phyloP scores from a whole-genome alignment of 1,140 invertebrate species.

The Drosophila guanche region DNA sequence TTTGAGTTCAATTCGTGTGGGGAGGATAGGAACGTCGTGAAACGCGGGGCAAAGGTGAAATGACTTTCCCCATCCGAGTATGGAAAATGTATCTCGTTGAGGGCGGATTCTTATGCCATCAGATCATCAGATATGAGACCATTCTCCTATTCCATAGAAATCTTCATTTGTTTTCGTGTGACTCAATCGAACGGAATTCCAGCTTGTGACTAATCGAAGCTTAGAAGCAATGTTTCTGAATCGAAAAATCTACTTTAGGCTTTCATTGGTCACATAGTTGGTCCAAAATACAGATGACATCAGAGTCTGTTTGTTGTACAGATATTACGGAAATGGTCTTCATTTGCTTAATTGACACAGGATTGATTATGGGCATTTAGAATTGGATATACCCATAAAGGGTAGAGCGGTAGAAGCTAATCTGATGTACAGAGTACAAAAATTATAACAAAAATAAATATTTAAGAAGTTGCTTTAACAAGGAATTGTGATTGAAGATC shows the following conservation, averaged over 20 bases:
- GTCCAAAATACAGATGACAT: slow-evolving; percentile 15
- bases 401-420: too few species aligned
- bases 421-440: neutral
- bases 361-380: neutral
- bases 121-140: neutral
- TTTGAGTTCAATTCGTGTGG: slow-evolving; percentile 14
- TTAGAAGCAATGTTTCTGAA: slow-evolving; percentile 1
- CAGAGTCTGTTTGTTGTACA: neutral
- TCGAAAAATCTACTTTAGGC: slow-evolving; percentile 1
- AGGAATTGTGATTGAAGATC: too few species aligned
- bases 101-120: neutral
- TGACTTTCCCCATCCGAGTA: slow-evolving; percentile 4
- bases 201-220: slow-evolving; percentile 14
- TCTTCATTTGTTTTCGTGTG: slow-evolving; percentile 1
- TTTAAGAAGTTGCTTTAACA: too few species aligned
- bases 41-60: slow-evolving; percentile 32
- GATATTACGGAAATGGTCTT: neutral
- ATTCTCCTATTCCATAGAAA: slow-evolving; percentile 1
- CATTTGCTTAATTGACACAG: neutral
- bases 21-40: neutral
- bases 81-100: neutral
- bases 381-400: too few species aligned
- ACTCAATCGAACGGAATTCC: slow-evolving; percentile 10
- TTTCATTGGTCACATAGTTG: slow-evolving; percentile 4
- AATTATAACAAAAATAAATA: neutral